These are phyloP conservation scores for Pseudonaja textilis DNA, from an alignment of 2,113 vertebrate genomes.

Conservation along the genomic window DNA sequence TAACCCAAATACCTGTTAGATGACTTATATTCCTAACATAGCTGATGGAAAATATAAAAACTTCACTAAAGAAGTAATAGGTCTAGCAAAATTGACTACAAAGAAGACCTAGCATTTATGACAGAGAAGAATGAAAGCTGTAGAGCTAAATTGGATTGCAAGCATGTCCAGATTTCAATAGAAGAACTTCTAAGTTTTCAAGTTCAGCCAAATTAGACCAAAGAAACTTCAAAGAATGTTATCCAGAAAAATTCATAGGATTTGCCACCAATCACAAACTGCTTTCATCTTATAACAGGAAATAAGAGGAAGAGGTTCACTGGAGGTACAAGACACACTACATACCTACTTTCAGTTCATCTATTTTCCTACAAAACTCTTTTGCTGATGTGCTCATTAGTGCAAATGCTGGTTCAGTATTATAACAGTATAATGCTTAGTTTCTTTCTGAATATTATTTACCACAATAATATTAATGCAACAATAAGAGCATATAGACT, in stretches of 20 bases:
- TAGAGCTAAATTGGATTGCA: neutral
- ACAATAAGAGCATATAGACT: neutral
- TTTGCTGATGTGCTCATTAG: neutral
- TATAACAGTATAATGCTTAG: neutral
- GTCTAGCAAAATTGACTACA: neutral
- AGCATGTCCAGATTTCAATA: neutral
- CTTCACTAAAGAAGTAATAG: rapidly evolving
- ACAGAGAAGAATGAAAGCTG: neutral
- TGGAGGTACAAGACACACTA: neutral
- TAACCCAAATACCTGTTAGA: too few species aligned
- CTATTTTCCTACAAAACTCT: neutral
- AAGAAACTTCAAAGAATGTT: neutral
- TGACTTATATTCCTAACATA: too few species aligned
- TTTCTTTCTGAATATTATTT: neutral
- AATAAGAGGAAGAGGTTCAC: neutral
- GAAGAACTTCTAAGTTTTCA: neutral
- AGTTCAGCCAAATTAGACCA: neutral
- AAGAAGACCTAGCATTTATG: neutral
- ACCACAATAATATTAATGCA: neutral
- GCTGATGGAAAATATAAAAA: neutral
- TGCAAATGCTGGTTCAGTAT: neutral
- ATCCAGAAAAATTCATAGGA: neutral
- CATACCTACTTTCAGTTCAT: neutral
- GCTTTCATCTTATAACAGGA: neutral
- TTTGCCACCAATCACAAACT: neutral